These are phyloP conservation scores for Villa cingulata DNA, from an alignment of 2,888 invertebrate species.

Conservation along the genomic window DNA sequence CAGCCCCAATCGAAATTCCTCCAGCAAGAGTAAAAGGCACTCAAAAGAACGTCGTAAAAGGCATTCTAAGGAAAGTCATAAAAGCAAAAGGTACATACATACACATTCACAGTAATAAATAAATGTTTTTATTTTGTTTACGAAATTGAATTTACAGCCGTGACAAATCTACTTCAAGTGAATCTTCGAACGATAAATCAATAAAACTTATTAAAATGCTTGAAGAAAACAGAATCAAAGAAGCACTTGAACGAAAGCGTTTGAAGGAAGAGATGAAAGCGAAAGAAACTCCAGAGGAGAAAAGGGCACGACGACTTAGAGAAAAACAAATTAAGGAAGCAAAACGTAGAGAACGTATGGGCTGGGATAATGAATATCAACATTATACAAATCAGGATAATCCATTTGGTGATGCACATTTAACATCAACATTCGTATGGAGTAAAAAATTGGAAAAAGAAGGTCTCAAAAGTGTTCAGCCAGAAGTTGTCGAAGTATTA, in stretches of 20 bases:
- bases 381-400: conserved; percentile 97
- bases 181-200: conserved; percentile 29
- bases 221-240: conserved; percentile 53
- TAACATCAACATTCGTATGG: conserved; percentile 95
- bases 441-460: conserved; percentile 89
- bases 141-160: background rate
- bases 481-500: conserved; percentile 66
- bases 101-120: background rate
- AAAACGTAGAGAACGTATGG: conserved; percentile 80
- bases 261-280: conserved; percentile 69
- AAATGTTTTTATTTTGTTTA: background rate
- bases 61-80: conserved; percentile 2
- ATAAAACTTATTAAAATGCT: conserved; percentile 56
- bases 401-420: conserved; percentile 94
- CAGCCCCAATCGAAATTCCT: background rate
- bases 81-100: background rate
- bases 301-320: conserved; percentile 63
- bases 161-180: background rate
- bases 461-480: conserved; percentile 63
- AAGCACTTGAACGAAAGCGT: conserved; percentile 49
- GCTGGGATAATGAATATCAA: conserved; percentile 93
- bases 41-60: conserved; percentile 2
- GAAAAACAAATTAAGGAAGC: conserved; percentile 90
- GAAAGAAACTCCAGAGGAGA: conserved; percentile 91
- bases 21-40: background rate